Evolutionary conservation across 2,113 vertebrate species (phyloP).

Genomic region (Antennarius striatus): DNA sequence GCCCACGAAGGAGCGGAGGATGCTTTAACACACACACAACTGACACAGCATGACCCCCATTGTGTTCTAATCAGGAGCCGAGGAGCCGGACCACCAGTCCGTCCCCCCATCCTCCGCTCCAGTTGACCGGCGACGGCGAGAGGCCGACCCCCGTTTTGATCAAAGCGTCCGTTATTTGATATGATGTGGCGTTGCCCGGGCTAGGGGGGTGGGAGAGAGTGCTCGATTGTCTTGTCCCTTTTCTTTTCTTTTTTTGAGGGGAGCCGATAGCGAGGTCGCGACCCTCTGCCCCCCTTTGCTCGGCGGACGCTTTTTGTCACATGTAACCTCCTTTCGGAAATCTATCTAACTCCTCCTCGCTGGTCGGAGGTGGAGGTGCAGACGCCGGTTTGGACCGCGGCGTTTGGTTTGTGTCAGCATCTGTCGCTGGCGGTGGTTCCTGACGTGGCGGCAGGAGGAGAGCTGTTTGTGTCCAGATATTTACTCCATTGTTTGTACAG

Average conservation of each 20-base stretch:
- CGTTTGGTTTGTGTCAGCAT: slow-evolving; percentile 48
- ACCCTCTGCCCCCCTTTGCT: slow-evolving; percentile 52
- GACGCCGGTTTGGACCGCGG: background rate
- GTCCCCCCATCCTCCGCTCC: slow-evolving; percentile 60
- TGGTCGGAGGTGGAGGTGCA: slow-evolving; percentile 14
- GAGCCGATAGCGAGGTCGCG: slow-evolving; percentile 59
- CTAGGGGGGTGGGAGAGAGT: slow-evolving; percentile 55
- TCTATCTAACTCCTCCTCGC: slow-evolving; percentile 11
- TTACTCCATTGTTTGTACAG: slow-evolving; percentile 57
- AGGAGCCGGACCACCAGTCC: slow-evolving; percentile 52
- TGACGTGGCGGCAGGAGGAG: slow-evolving; percentile 15
- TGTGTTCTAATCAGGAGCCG: slow-evolving; percentile 59
- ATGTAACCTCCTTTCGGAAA: too few species aligned
- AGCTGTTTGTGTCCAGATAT: slow-evolving; percentile 50
- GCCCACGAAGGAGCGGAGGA: slow-evolving; percentile 11
- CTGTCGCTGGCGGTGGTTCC: slow-evolving; percentile 48
- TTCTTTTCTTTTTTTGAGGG: slow-evolving; percentile 52
- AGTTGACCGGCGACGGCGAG: slow-evolving; percentile 37
- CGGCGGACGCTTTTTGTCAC: slow-evolving; percentile 44
- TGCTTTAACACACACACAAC: slow-evolving; percentile 62
- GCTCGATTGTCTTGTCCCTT: slow-evolving; percentile 70
- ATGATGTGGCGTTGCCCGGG: slow-evolving; percentile 60
- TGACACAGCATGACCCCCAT: slow-evolving; percentile 60
- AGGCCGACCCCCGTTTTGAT: slow-evolving; percentile 68
- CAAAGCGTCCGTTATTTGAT: slow-evolving; percentile 69